Evolutionary conservation across 1,140 invertebrate species (phyloP), one percentile per base, ranked within the genome.

Genomic region (Oedothorax gibbosus): DNA sequence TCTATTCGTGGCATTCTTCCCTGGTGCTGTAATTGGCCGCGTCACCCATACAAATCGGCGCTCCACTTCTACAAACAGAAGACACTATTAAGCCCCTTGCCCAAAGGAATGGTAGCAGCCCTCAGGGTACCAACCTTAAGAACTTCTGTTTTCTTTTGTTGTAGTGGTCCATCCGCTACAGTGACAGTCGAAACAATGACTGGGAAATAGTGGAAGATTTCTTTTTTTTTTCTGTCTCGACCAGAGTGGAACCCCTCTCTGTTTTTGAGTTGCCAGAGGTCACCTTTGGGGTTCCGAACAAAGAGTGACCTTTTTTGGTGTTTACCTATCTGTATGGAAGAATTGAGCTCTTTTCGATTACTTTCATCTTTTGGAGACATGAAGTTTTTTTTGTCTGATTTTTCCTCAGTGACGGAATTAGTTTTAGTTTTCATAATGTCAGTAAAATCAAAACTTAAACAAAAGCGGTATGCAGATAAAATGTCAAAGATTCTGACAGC

Each of bases 211-310:
- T 82, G 71, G 81, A 69, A 76, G 64, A 83, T 83, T 84, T 84
- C 81, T 84, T 84, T 76, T 56, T 73, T 50, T 35, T 54, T 49
- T 51, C 65, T 80, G 49, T n/a, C 57, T 49, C 20, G 64, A 80
- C 51, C 21, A 79, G 68, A 79, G 64, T 51, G 15, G 76, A 35
- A 35, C 54, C 57, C 56, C 56, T 73, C 53, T 56, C 54, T 68
- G 49, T 49, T n/a, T 35, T 56, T 21, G 21, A 53, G 53, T 64
- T 66, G 79, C 54, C 71, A 82, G 68, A 75, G 81, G 81, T 84
- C 71, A 84, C 81, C 81, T 84, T 84, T 84, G 81, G 62, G 81
- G 81, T 84, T 73, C 81, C 81, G 56, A 84, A 84, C 81, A 84
- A 84, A 84, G 71, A 66, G 60, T 84, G 81, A 84, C 81, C 81